A percentile compares a stretch with the other conserved stretches of the same genome.
These are phyloP conservation scores for Eufriesea mexicana DNA, from an alignment of 1,140 invertebrate species.

Conservation along the genomic window DNA sequence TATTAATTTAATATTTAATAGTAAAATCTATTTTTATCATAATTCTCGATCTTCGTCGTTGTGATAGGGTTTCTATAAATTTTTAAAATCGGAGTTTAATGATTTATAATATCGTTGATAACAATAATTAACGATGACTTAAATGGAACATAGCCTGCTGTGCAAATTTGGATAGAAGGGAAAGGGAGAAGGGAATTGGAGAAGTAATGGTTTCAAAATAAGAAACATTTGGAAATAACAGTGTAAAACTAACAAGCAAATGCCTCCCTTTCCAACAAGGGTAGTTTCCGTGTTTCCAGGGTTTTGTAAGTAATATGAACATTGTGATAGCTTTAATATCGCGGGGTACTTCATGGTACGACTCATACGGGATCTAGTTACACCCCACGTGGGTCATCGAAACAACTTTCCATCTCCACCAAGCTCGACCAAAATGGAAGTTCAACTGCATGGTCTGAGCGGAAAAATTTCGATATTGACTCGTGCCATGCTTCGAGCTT, in stretches of 20 bases:
- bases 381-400: constrained; percentile 16
- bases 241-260: too few relatives aligned
- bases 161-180: background rate
- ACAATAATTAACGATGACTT: too few relatives aligned
- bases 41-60: too few relatives aligned
- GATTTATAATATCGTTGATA: too few relatives aligned
- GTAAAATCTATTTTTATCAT: too few relatives aligned
- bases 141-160: too few relatives aligned
- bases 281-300: background rate
- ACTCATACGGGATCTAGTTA: constrained; percentile 28
- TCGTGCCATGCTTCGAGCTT: background rate
- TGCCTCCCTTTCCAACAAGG: background rate
- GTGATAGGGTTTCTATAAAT: too few relatives aligned
- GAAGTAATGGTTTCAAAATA: background rate
- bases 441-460: background rate
- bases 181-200: background rate
- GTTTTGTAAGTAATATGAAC: constrained; percentile 17
- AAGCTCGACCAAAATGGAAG: background rate
- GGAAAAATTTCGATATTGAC: constrained; percentile 1
- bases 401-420: constrained; percentile 16
- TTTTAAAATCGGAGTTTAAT: too few relatives aligned
- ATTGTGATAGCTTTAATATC: constrained; percentile 23
- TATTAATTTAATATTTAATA: too few relatives aligned
- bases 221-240: background rate
- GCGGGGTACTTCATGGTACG: background rate